Percentiles rank a stretch among this genome's conserved stretches.
These are phyloP conservation scores for Ochotona curzoniae DNA, from an alignment of 2,113 vertebrate species.

Conservation along the genomic window DNA sequence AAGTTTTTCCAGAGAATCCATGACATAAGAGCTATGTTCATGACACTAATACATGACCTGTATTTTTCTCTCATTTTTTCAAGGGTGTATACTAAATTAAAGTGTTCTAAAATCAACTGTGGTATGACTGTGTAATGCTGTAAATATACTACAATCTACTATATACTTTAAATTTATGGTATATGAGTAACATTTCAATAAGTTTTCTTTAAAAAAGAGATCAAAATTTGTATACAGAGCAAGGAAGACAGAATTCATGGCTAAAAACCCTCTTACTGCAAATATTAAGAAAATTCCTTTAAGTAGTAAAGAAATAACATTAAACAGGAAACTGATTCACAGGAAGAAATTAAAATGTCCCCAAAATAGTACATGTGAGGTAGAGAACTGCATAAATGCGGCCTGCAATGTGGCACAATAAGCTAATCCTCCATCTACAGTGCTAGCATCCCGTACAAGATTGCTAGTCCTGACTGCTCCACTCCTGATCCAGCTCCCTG, in stretches of 20 bases:
- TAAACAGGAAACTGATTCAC: not conserved
- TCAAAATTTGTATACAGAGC: not conserved
- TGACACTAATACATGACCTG: not conserved
- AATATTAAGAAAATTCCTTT: not conserved
- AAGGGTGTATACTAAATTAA: not conserved
- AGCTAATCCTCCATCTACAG: too few relatives aligned
- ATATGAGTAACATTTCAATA: not conserved
- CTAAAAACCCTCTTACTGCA: not conserved
- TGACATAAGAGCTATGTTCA: too few relatives aligned
- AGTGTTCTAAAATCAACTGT: too few relatives aligned
- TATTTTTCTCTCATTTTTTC: not conserved
- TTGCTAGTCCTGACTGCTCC: too few relatives aligned
- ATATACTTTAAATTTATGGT: too few relatives aligned
- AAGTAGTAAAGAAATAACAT: not conserved
- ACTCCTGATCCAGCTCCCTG: too few relatives aligned
- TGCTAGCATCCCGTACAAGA: too few relatives aligned
- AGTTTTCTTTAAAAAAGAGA: not conserved
- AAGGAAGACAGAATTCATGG: constrained; percentile 20
- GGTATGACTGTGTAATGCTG: too few relatives aligned
- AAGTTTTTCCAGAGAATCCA: not conserved
- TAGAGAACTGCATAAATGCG: not conserved
- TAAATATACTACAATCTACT: too few relatives aligned
- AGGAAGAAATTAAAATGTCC: too few relatives aligned
- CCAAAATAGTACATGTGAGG: too few relatives aligned
- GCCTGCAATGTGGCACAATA: too few relatives aligned